Conservation (phyloP, 2,888 invertebrate genomes). For the Agrotis puta region DNA sequence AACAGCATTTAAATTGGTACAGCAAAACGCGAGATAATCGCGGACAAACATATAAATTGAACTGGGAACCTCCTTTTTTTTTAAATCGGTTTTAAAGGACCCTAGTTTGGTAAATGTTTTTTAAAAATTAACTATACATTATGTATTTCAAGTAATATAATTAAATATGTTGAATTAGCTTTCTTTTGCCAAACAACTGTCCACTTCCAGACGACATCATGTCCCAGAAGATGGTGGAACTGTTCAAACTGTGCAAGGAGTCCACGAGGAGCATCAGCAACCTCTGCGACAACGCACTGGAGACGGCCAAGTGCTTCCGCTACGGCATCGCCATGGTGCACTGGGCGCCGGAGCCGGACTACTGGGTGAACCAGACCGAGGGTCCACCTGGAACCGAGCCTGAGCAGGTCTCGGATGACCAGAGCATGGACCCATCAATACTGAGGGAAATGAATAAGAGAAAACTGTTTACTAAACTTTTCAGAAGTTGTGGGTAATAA, state of each 20-base stretch:
- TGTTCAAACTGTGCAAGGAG: conserved; percentile 50
- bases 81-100: neutral
- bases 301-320: conserved; percentile 71
- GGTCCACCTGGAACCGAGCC: neutral
- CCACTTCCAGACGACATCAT: conserved; percentile 67
- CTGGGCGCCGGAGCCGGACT: conserved; percentile 51
- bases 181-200: conserved; percentile 26
- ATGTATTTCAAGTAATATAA: neutral
- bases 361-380: conserved; percentile 13
- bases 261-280: neutral
- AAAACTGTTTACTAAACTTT: conserved; percentile 12
- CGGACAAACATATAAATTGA: too few species aligned
- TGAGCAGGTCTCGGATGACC: neutral
- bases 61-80: too few species aligned
- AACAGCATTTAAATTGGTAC: too few species aligned
- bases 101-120: neutral
- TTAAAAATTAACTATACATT: neutral
- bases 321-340: conserved; percentile 48
- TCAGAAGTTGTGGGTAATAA: conserved; percentile 30
- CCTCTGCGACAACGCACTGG: conserved; percentile 47
- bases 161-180: neutral
- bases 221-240: conserved; percentile 51
- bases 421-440: neutral
- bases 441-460: neutral
- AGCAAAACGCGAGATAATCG: too few species aligned